A percentile compares a stretch with the other conserved stretches of the same genome.
Evolutionary conservation across 1,140 invertebrate species (phyloP).

Genomic region (Trypoxylus dichotomus): DNA sequence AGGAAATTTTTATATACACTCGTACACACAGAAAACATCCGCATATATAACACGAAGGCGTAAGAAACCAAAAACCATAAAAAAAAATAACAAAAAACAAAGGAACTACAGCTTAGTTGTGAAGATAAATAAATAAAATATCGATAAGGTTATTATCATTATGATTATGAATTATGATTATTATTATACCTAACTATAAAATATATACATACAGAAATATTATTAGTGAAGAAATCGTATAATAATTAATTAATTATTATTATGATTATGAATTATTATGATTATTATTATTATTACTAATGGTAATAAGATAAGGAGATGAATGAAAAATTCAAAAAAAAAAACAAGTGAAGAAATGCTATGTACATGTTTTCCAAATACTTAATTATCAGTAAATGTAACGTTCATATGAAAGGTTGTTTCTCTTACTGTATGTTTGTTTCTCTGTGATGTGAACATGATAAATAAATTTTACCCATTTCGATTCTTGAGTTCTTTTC

Average conservation of each 20-base stretch:
- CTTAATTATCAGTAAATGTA: constrained; percentile 41
- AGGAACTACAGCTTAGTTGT: background rate
- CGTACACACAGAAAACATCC: background rate
- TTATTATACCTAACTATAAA: background rate
- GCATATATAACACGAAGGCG: background rate
- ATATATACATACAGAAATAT: background rate
- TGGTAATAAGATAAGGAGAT: constrained; percentile 26
- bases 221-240: background rate
- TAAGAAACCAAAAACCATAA: too few relatives aligned
- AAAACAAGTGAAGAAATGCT: constrained; percentile 13
- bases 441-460: constrained; percentile 53
- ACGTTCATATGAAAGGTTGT: constrained; percentile 48
- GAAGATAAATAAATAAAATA: background rate
- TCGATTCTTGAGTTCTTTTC: constrained; percentile 34
- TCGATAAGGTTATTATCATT: background rate
- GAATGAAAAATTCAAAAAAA: background rate
- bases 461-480: constrained; percentile 53
- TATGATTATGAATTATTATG: background rate
- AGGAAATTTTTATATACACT: background rate
- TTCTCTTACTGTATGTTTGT: constrained; percentile 52
- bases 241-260: background rate
- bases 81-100: background rate
- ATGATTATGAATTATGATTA: background rate
- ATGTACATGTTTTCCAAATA: constrained; percentile 48
- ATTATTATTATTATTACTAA: constrained; percentile 24